Evolutionary conservation across 2,797 vertebrate genomes (phyloP).

Genomic region (Hyperoplus lanceolatus): DNA sequence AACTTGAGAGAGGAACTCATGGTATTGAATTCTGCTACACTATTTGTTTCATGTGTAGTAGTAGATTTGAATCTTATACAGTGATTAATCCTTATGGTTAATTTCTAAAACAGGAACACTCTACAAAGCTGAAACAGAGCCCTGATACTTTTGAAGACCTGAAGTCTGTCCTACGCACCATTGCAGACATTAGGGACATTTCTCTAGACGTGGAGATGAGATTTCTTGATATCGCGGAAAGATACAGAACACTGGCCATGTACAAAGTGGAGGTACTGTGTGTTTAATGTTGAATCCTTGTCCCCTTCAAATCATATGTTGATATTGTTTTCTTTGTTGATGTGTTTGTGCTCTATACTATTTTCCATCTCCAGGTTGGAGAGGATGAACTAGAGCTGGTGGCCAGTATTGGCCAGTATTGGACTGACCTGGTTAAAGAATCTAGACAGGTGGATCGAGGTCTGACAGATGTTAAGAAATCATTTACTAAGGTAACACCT

Average conservation of each 20-base stretch:
- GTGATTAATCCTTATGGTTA: slow-evolving; percentile 1
- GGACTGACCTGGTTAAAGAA: slow-evolving; percentile 88
- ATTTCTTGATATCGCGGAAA: slow-evolving; percentile 89
- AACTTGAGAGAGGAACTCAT: slow-evolving; percentile 87
- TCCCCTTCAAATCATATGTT: neutral
- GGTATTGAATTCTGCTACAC: slow-evolving; percentile 75
- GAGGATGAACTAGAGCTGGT: slow-evolving; percentile 85
- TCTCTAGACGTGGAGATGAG: slow-evolving; percentile 90
- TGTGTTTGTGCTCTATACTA: neutral
- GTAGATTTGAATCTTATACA: neutral
- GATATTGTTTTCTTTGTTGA: too few species aligned
- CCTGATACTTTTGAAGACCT: slow-evolving; percentile 90
- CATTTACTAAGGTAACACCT: slow-evolving; percentile 88
- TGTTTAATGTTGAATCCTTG: slow-evolving; percentile 4
- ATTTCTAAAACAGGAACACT: slow-evolving; percentile 81
- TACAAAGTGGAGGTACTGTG: slow-evolving; percentile 88
- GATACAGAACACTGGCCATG: slow-evolving; percentile 91
- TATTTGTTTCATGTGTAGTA: neutral
- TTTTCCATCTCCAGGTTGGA: slow-evolving; percentile 79
- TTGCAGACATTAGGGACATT: slow-evolving; percentile 88
- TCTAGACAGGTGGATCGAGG: slow-evolving; percentile 85
- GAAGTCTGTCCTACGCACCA: slow-evolving; percentile 90
- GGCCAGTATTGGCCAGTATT: slow-evolving; percentile 80
- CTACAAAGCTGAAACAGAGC: slow-evolving; percentile 81
- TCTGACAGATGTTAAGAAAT: slow-evolving; percentile 89